Conservation (phyloP, 1,140 invertebrate genomes). For the Euura lappo region DNA sequence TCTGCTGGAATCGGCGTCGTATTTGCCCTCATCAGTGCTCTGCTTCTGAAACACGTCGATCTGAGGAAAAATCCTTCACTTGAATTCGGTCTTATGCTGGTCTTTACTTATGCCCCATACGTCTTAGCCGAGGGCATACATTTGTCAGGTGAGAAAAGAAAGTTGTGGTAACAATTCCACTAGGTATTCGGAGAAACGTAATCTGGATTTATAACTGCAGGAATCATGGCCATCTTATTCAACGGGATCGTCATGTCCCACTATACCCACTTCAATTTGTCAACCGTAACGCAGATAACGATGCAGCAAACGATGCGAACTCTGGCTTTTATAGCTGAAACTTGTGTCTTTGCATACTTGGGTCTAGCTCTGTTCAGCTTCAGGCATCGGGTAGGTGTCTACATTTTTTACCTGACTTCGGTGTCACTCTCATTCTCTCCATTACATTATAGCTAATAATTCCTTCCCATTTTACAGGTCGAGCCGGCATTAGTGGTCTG, state of each 20-base stretch:
- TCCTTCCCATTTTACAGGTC: conserved; percentile 48
- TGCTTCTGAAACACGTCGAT: conserved; percentile 95
- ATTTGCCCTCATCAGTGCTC: conserved; percentile 92
- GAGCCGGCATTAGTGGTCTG: conserved; percentile 87
- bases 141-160: conserved; percentile 76
- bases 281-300: conserved; percentile 97
- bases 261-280: conserved; percentile 98
- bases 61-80: conserved; percentile 96
- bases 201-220: conserved; percentile 58
- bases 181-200: too few relatives aligned
- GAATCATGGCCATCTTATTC: conserved; percentile 99
- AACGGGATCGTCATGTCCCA: conserved; percentile 99
- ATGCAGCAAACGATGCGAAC: conserved; percentile 99
- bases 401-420: too few relatives aligned
- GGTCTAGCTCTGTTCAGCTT: conserved; percentile 98
- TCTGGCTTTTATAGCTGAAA: conserved; percentile 96
- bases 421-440: too few relatives aligned
- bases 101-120: conserved; percentile 98
- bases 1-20: conserved; percentile 96
- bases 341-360: conserved; percentile 98
- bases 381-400: conserved; percentile 73
- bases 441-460: background rate
- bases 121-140: conserved; percentile 97
- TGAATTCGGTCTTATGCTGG: conserved; percentile 98
- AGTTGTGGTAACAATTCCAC: too few relatives aligned